phyloP scores from a whole-genome alignment of 2,888 invertebrate species.

The Argynnis bischoffii region DNA sequence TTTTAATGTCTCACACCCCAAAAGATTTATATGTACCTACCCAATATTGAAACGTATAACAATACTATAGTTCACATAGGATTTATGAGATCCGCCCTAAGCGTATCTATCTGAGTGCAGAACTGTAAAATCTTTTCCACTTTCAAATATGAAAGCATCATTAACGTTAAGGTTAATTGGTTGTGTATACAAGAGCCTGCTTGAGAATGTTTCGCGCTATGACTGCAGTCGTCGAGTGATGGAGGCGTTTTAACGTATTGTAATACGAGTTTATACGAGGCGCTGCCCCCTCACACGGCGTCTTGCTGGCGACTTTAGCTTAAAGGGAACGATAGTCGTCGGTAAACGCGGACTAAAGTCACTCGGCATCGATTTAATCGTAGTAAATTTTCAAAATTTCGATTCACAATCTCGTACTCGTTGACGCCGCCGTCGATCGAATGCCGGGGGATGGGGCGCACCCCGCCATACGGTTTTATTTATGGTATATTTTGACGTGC shows the following conservation, averaged over 20 bases:
- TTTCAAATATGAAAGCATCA: slow-evolving; percentile 63
- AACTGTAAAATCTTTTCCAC: slow-evolving; percentile 44
- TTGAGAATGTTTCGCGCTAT: slow-evolving; percentile 54
- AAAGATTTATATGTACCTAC: neutral
- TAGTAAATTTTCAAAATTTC: slow-evolving; percentile 51
- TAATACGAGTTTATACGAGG: slow-evolving; percentile 61
- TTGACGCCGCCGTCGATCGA: slow-evolving; percentile 54
- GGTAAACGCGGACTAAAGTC: slow-evolving; percentile 55
- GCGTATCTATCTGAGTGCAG: slow-evolving; percentile 23
- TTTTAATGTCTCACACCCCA: slow-evolving; percentile 10
- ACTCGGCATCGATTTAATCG: slow-evolving; percentile 56
- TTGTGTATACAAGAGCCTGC: slow-evolving; percentile 57
- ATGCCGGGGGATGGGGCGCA: slow-evolving; percentile 57
- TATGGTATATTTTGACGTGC: slow-evolving; percentile 81
- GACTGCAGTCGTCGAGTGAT: slow-evolving; percentile 62
- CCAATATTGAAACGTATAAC: slow-evolving; percentile 13
- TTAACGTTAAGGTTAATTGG: slow-evolving; percentile 68
- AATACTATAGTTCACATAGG: slow-evolving; percentile 18
- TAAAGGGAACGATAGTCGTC: slow-evolving; percentile 53
- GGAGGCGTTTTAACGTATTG: slow-evolving; percentile 71
- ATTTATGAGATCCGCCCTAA: slow-evolving; percentile 28
- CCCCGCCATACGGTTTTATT: slow-evolving; percentile 74
- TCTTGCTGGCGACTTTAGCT: slow-evolving; percentile 51
- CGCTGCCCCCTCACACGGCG: slow-evolving; percentile 51
- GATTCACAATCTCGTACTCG: slow-evolving; percentile 54